These are phyloP conservation scores for Brienomyrus longianalis DNA, from an alignment of 2,113 vertebrate genomes.

Conservation along the genomic window DNA sequence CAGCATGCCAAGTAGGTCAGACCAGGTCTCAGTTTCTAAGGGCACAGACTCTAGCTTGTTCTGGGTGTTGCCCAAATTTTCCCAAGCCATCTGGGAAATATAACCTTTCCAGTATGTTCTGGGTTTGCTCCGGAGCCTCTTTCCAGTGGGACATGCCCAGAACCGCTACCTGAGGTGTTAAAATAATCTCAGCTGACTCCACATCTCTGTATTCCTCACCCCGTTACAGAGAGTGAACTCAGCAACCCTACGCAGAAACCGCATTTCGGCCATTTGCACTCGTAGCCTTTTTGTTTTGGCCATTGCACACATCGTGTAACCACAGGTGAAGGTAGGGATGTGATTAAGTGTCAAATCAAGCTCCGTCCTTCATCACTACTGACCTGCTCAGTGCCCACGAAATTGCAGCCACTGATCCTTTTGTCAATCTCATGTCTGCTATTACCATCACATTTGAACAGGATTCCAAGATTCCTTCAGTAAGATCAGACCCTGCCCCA, in stretches of 20 bases:
- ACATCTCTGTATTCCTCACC: neutral
- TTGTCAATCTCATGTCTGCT: neutral
- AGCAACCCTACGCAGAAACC: neutral
- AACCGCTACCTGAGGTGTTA: neutral
- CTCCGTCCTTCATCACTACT: neutral
- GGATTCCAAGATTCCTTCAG: neutral
- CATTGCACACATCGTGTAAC: neutral
- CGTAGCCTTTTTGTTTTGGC: neutral
- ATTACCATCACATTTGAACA: neutral
- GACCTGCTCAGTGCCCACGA: neutral
- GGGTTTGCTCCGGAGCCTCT: neutral
- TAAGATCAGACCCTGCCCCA: neutral
- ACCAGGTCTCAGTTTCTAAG: neutral
- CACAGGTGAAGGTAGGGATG: neutral
- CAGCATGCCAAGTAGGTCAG: neutral
- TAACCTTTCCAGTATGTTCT: neutral
- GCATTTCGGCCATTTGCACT: neutral
- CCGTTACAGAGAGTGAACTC: neutral
- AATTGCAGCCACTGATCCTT: neutral
- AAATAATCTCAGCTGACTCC: neutral
- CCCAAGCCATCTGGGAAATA: neutral
- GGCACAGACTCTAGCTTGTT: neutral
- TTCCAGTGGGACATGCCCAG: neutral
- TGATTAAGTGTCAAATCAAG: neutral
- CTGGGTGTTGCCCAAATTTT: neutral